These are phyloP conservation scores for Heliconius erato DNA, from an alignment of 2,888 invertebrate genomes.

Conservation along the genomic window DNA sequence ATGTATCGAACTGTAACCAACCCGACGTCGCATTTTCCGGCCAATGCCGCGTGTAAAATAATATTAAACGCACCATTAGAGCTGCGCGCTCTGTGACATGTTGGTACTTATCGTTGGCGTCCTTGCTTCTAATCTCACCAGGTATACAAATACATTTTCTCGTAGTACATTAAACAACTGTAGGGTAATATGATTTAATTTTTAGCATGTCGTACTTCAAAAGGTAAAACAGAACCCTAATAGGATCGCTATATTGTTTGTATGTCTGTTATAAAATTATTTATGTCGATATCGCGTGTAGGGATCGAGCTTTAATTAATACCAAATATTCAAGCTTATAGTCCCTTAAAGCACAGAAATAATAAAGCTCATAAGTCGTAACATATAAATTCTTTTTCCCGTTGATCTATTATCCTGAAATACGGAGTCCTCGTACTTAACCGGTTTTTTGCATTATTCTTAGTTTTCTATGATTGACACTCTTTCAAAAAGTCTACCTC, in stretches of 20 bases:
- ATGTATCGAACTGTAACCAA: conserved; percentile 22
- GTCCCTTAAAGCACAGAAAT: too few species aligned
- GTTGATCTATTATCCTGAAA: too few species aligned
- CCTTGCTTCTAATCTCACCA: conserved; percentile 62
- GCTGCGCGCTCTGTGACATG: conserved; percentile 72
- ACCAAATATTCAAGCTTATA: neutral
- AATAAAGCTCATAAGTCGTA: too few species aligned
- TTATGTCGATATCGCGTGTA: too few species aligned
- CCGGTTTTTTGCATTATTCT: neutral
- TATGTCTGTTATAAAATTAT: too few species aligned
- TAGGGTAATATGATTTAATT: neutral
- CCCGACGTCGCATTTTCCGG: conserved; percentile 49
- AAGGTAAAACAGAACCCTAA: too few species aligned
- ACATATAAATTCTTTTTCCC: too few species aligned
- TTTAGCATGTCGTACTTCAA: too few species aligned
- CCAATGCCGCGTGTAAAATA: conserved; percentile 68
- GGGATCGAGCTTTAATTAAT: too few species aligned
- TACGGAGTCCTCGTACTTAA: too few species aligned
- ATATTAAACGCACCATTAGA: conserved; percentile 80
- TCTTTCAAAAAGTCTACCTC: neutral
- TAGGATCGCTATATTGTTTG: too few species aligned
- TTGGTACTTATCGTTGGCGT: conserved; percentile 63
- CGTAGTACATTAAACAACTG: neutral
- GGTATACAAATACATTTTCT: conserved; percentile 27
- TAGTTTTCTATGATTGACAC: neutral